A percentile compares a stretch with the other conserved stretches of the same genome.
phyloP scores from a whole-genome alignment of 2,797 vertebrate genomes.

The Cuniculus paca region DNA sequence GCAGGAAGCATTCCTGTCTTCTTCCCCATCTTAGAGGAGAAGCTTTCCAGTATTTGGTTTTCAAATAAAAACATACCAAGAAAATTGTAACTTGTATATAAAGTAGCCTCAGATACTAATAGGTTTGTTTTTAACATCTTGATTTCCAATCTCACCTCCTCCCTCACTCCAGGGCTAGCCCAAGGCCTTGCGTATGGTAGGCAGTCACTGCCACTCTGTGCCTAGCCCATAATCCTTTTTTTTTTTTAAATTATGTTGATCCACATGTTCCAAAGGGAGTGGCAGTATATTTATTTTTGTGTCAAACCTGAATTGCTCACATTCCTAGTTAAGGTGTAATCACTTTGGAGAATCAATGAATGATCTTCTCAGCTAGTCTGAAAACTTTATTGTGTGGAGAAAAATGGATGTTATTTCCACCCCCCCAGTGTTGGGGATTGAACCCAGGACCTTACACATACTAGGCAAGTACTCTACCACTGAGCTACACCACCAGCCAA shows the following conservation, averaged over 20 bases:
- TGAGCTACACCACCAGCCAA: not conserved
- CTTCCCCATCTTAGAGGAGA: not conserved
- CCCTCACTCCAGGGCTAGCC: not conserved
- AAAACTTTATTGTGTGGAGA: conserved; percentile 7
- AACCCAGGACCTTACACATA: not conserved
- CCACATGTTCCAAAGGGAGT: not conserved
- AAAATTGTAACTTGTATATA: not conserved
- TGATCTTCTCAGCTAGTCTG: conserved; percentile 33
- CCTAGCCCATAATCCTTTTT: not conserved
- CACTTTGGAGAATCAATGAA: conserved; percentile 36
- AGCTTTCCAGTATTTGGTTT: conserved; percentile 17
- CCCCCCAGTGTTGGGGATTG: not conserved
- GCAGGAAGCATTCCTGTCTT: not conserved
- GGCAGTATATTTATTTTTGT: conserved; percentile 57
- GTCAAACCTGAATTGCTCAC: conserved; percentile 12
- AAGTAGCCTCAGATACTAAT: not conserved
- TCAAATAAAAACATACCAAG: not conserved
- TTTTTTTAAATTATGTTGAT: conserved; percentile 36
- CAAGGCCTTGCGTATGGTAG: not conserved
- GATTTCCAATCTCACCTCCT: not conserved
- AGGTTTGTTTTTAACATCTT: conserved; percentile 45
- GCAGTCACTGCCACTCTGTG: not conserved
- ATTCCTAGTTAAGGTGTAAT: conserved; percentile 51
- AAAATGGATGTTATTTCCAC: not conserved
- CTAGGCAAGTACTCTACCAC: not conserved